phyloP scores from a whole-genome alignment of 2,797 vertebrate genomes.

The Neoniphon sammara region DNA sequence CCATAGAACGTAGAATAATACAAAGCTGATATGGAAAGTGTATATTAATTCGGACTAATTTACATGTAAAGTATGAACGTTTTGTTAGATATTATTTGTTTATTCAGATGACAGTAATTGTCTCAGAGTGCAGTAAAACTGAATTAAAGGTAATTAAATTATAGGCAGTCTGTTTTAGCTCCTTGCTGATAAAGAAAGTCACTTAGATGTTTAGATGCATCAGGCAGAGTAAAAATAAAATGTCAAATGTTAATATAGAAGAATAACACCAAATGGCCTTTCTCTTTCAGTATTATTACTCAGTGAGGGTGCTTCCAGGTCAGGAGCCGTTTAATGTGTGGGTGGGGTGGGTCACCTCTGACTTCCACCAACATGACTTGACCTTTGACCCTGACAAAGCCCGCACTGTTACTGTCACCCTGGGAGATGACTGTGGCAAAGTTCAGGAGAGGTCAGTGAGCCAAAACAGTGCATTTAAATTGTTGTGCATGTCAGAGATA shows the following conservation, averaged over 20 bases:
- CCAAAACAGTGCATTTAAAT: not conserved
- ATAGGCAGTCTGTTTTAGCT: not conserved
- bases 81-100: not conserved
- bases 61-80: not conserved
- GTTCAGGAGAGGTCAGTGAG: constrained; percentile 92
- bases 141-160: no score
- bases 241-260: constrained; percentile 37
- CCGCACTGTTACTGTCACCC: constrained; percentile 91
- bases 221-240: not conserved
- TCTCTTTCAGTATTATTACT: constrained; percentile 90
- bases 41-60: not conserved
- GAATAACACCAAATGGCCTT: constrained; percentile 31
- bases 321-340: constrained; percentile 94
- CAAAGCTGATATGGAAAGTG: not conserved
- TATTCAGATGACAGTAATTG: not conserved
- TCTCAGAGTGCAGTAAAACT: not conserved
- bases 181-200: not conserved
- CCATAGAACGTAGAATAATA: not conserved
- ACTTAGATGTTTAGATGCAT: no score
- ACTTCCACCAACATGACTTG: constrained; percentile 88
- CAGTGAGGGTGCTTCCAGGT: constrained; percentile 92
- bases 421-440: constrained; percentile 95
- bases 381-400: constrained; percentile 89
- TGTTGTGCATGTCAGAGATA: no score
- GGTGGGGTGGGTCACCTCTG: constrained; percentile 96